Percentiles rank a stretch among this genome's conserved stretches.
Conservation (phyloP, 2,888 invertebrate species). For the Zonitis immaculata region DNA sequence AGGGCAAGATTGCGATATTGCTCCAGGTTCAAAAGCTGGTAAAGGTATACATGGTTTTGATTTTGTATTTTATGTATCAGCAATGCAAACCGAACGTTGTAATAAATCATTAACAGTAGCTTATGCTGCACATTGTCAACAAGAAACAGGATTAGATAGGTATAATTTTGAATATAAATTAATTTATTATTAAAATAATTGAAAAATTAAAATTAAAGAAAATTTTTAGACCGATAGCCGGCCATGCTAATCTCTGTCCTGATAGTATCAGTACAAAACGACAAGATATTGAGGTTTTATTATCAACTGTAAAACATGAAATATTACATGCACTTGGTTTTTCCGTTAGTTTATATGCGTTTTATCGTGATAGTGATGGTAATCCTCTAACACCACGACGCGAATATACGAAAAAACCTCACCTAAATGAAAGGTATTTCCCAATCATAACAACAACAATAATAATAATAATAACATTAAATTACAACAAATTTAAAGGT, state of each 20-base stretch:
- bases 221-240: slow-evolving; percentile 83
- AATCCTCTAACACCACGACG: slow-evolving; percentile 77
- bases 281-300: slow-evolving; percentile 83
- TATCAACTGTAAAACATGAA: slow-evolving; percentile 98
- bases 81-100: slow-evolving; percentile 90
- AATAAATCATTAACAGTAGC: slow-evolving; percentile 88
- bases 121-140: slow-evolving; percentile 98
- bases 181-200: neutral
- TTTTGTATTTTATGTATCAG: slow-evolving; percentile 96
- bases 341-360: slow-evolving; percentile 94
- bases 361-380: slow-evolving; percentile 88
- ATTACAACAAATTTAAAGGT: slow-evolving; percentile 40
- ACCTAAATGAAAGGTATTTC: slow-evolving; percentile 75
- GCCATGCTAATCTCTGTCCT: slow-evolving; percentile 98
- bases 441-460: neutral
- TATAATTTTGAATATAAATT: slow-evolving; percentile 17
- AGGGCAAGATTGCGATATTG: slow-evolving; percentile 71
- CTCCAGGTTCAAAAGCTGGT: slow-evolving; percentile 55
- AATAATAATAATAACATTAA: neutral
- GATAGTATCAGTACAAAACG: slow-evolving; percentile 86
- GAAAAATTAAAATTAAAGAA: neutral
- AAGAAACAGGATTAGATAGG: slow-evolving; percentile 83
- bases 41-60: slow-evolving; percentile 77
- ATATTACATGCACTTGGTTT: slow-evolving; percentile 97
- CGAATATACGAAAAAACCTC: slow-evolving; percentile 82